Percentiles rank a stretch among this genome's conserved stretches.
Evolutionary conservation across 2,888 invertebrate species (phyloP).

Genomic region (Rhingia campestris): DNA sequence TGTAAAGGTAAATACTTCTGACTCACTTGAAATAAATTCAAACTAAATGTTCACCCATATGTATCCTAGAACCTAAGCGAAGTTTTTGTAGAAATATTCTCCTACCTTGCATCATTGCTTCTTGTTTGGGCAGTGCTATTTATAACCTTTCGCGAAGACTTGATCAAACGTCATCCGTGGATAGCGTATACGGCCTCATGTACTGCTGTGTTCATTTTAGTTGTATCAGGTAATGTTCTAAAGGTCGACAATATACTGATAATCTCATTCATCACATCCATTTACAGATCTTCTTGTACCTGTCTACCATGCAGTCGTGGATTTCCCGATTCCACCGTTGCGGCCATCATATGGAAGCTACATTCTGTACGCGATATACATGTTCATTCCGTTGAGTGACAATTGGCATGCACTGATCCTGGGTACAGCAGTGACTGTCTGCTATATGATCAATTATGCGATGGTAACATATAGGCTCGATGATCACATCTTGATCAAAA

Average conservation of each 20-base stretch:
- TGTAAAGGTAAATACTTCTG: slow-evolving; percentile 79
- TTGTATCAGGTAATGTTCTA: slow-evolving; percentile 83
- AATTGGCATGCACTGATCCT: slow-evolving; percentile 88
- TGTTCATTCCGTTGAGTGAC: slow-evolving; percentile 91
- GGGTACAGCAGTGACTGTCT: slow-evolving; percentile 87
- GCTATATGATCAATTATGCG: slow-evolving; percentile 86
- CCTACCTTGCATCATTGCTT: slow-evolving; percentile 79
- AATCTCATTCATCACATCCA: neutral
- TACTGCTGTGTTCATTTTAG: slow-evolving; percentile 83
- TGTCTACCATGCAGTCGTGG: slow-evolving; percentile 85
- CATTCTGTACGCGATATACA: slow-evolving; percentile 90
- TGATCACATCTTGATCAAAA: slow-evolving; percentile 81
- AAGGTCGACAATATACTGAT: neutral
- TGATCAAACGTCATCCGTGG: slow-evolving; percentile 81
- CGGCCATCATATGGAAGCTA: slow-evolving; percentile 89
- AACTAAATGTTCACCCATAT: neutral
- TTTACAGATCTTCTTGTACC: slow-evolving; percentile 87
- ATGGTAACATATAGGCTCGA: slow-evolving; percentile 84
- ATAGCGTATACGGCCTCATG: slow-evolving; percentile 82
- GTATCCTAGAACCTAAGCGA: slow-evolving; percentile 76
- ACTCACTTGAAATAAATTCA: neutral
- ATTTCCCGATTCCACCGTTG: slow-evolving; percentile 82
- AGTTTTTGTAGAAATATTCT: slow-evolving; percentile 80
- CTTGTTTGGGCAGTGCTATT: slow-evolving; percentile 81
- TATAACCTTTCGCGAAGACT: slow-evolving; percentile 80